Evolutionary conservation across 2,113 vertebrate genomes (phyloP), one percentile per base, ranked within the genome.

Genomic region (Rhabdornis inornatus): DNA sequence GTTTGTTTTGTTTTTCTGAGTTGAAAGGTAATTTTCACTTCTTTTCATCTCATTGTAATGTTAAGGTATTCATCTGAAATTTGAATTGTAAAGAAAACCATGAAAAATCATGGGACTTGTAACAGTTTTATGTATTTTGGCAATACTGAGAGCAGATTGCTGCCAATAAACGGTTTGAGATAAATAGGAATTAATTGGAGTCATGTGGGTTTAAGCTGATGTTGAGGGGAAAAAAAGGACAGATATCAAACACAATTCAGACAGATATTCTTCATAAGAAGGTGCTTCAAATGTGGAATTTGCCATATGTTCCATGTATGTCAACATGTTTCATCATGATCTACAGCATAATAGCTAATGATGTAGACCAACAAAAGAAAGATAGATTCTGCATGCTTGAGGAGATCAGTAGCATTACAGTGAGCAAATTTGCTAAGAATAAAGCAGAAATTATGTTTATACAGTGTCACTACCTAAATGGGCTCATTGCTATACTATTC

Each of bases 141-240:
- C 94, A 97, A 97, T 91, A 71, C 85, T 83, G 91, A 92, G 95
- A 97, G 95, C 92, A 97, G 89, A 97, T 76, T 97, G 91, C 96
- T 97, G 97, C 97, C 97, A 98, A 96, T 96, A 97, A 97, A 93
- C 61, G 65, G 91, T 97, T 96, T 95, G 97, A 98, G 96, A 97
- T 97, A 98, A 97, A 97, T 95, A 97, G 95, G 90, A 97, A 96
- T 95, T 98, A 97, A 98, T 98, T 98, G 96, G 97, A 98, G 97
- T 97, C 96, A 97, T 97, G 97, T 96, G 97, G 92, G 74, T 97
- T 97, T 97, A 93, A 94, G 95, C 96, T 97, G 97, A 97, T 95
- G 96, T 91, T 95, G 94, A 89, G 83, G 92, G 42, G 3, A 1
- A 82, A 97, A 96, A 97, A 92, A 84, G 95, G 95, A 95, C 93